Evolutionary conservation across 2,113 vertebrate species (phyloP), one percentile per base, ranked within the genome.

Genomic region (Embiotoca jacksoni): DNA sequence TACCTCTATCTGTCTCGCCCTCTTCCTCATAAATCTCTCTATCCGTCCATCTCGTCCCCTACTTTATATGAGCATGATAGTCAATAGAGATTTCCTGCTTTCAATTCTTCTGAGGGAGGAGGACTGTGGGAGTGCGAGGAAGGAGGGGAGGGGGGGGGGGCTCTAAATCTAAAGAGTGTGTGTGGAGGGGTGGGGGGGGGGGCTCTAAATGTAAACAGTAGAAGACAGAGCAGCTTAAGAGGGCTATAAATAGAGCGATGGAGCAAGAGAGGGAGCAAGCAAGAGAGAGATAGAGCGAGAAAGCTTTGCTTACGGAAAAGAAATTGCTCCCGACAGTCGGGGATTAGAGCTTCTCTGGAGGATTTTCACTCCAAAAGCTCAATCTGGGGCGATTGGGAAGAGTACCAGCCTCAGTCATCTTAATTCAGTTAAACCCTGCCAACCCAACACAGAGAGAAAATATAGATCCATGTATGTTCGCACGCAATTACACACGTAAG

Each of bases 321-420:
- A 92, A 93, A 89, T 87, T 87, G 86, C 86, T 91, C 86, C 81
- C 78, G 81, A 92, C 85, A 90, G 85, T 92, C 78, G 70, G 85
- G 91, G 93, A 93, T 93, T 94, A 94, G 91, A 90, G 91, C 73
- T 83, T 93, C 92, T 92, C 92, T 82, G 82, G 88, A 91, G 92
- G 93, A 92, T 92, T 92, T 93, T 91, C 88, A 88, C 90, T 92
- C 90, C 91, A 82, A 90, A 86, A 90, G 52, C 87, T 83, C 91
- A 90, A 92, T 91, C 88, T 89, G 90, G 91, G 87, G 62, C 70
- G 87, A 92, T 72, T 88, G 89, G 87, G 92, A 92, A 88, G 80
- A 77, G 85, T 84, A 92, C 75, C 90, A 89, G 89, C 88, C 72
- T 80, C 69, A 81, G 90, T 91, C 89, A 72, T 92, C 90, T 87